phyloP scores from a whole-genome alignment of 1,140 invertebrate genomes.

The Paralvinella palmiformis region DNA sequence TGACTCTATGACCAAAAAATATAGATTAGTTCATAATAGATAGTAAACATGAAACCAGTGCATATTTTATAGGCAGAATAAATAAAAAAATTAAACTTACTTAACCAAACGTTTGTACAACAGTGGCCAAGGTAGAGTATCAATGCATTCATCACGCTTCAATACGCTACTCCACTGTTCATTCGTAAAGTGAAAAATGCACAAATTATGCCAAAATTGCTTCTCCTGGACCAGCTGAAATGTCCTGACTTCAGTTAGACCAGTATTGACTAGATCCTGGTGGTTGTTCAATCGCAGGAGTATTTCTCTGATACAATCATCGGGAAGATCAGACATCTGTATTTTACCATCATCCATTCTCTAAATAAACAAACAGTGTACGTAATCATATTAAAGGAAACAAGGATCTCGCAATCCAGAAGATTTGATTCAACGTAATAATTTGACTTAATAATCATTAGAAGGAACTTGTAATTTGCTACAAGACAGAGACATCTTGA shows the following conservation, averaged over 20 bases:
- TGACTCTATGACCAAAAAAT: too few species aligned
- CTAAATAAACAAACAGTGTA: conserved; percentile 51
- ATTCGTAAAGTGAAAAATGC: conserved; percentile 83
- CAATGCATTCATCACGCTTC: conserved; percentile 25
- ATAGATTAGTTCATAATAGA: too few species aligned
- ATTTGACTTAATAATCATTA: too few species aligned
- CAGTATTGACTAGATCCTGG: conserved; percentile 73
- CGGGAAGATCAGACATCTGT: conserved; percentile 82
- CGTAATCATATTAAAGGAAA: background rate
- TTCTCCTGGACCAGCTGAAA: conserved; percentile 77
- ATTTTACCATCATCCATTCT: conserved; percentile 74
- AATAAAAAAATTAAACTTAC: conserved; percentile 25
- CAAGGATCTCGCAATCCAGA: too few species aligned
- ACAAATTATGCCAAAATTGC: conserved; percentile 84
- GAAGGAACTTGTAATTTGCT: too few species aligned
- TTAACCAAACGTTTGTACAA: conserved; percentile 38
- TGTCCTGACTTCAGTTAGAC: conserved; percentile 65
- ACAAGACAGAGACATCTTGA: too few species aligned
- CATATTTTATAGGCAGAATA: background rate
- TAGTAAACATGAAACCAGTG: background rate
- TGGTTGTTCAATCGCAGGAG: conserved; percentile 84
- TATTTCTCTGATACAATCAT: conserved; percentile 87
- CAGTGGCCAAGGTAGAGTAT: conserved; percentile 32
- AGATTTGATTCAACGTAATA: too few species aligned
- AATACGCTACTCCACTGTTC: conserved; percentile 72